Evolutionary conservation across 2,888 invertebrate genomes (phyloP), one percentile per base, ranked within the genome.

Genomic region (Punctoribates punctum): DNA sequence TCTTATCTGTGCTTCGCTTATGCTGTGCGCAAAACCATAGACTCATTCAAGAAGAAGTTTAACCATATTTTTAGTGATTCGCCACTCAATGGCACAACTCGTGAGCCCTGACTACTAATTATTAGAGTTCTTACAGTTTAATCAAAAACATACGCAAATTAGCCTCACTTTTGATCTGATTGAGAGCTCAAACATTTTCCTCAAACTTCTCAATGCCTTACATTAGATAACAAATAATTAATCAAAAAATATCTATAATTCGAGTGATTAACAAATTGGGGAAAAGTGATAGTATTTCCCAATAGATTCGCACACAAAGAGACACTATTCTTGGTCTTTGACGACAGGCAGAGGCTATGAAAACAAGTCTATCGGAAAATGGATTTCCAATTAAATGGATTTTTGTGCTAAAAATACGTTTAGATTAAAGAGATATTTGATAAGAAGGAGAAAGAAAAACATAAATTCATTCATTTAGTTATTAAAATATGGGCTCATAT

Each of bases 1-100:
- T 42, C n/a, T 38, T 72, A 25, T 46, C 72, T 72, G 34, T 42
- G 27, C 42, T 48, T 72, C 60, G 60, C 60, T 60, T 60, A 23
- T 60, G 34, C 34, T 34, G 60, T 27, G 60, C 27, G 27, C 51
- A 51, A n/a, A 20, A 27, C 27, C 6, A 60, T 1, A 17, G 60
- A 29, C 60, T 60, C 60, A 11, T 57, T 20, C 25, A 57, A 27
- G 15, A 9, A 11, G 27, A 60, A 60, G 9, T 60, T 29, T 8
- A 27, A n/a, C 27, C 27, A 15, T 60, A 60, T 60, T 29, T 60
- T 60, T 60, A 60, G 60, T 60, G 60, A 27, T 60, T 17, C 13
- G 11, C 6, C 11, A 11, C 17, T 29, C 60, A 29, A 57, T 25
- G 1, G 20, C 54, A 54, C n/a, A 54, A 20, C 54, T 20, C 20